phyloP scores from a whole-genome alignment of 2,888 invertebrate species.

The Boloria euphrosyne region DNA sequence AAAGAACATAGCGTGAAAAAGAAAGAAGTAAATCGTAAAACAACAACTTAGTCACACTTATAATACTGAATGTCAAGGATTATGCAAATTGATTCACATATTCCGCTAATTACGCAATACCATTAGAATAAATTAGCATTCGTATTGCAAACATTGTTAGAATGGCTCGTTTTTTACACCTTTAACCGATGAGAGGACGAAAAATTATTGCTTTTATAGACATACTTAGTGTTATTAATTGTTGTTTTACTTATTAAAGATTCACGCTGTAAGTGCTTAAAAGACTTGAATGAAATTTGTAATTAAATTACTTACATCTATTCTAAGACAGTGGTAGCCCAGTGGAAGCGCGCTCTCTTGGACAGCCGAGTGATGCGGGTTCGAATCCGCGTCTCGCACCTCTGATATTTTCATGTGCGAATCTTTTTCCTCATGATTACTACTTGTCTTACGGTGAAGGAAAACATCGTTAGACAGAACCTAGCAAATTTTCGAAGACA shows the following conservation, averaged over 20 bases:
- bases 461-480: no score
- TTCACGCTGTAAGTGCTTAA: neutral
- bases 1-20: neutral
- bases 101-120: constrained; percentile 37
- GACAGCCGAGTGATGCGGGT: no score
- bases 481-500: no score
- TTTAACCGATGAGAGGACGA: neutral
- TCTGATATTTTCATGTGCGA: no score
- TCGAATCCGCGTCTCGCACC: no score
- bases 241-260: neutral
- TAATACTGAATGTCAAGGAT: constrained; percentile 39
- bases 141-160: constrained; percentile 16
- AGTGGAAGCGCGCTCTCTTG: no score
- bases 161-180: constrained; percentile 11
- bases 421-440: no score
- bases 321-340: no score
- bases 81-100: constrained; percentile 38
- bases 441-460: no score
- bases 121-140: constrained; percentile 36
- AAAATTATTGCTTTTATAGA: neutral
- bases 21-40: constrained; percentile 3
- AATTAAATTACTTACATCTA: no score
- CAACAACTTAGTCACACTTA: constrained; percentile 22
- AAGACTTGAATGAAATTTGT: neutral
- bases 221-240: neutral